Base-by-base conservation (phyloP, 2,888 invertebrate genomes). In the Spilosoma lubricipeda region DNA sequence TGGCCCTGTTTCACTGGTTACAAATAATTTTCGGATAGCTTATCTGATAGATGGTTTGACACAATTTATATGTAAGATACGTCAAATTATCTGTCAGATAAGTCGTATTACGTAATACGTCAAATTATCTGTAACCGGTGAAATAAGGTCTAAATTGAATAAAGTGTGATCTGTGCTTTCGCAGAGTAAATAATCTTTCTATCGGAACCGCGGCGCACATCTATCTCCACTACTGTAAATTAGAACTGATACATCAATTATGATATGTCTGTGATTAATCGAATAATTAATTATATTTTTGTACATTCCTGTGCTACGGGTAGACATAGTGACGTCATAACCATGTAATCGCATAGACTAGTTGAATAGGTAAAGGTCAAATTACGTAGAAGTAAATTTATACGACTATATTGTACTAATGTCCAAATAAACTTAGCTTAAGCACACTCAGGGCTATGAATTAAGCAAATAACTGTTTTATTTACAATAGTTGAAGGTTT, bases 231-330 rank as follows among this genome's bases (percentile, higher is more conserved):
- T 76, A 73, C 78, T 75, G 33, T 76, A 71, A 56, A 72, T 39
- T 84, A 84, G 76, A 85, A 83, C 82, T 85, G 79, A 86, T 81
- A 82, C 81, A 87, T 84, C 85, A 87, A 88, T 88, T 80, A 86
- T 79, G 79, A 84, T 82, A 85, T 72, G 84, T 89, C 93, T 94
- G 93, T 95, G 94, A 93, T 94, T 90, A 86, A 88, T 88, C 87
- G 84, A 91, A 90, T 90, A 90, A 91, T 90, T 90, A 90, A 91
- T 90, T 90, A 91, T 94, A 95, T 94, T 94, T 94, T 94, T 94
- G 86, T 95, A 95, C 95, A 95, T 95, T 95, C 95, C 95, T 94
- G 86, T 86, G 88, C 88, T 94, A 95, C 95, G 95, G 95, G 95
- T 95, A 93, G 89, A 83, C 80, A 75, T 85, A 82, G 80, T 74